phyloP scores from a whole-genome alignment of 2,888 invertebrate genomes.

The Leptopilina myrica region DNA sequence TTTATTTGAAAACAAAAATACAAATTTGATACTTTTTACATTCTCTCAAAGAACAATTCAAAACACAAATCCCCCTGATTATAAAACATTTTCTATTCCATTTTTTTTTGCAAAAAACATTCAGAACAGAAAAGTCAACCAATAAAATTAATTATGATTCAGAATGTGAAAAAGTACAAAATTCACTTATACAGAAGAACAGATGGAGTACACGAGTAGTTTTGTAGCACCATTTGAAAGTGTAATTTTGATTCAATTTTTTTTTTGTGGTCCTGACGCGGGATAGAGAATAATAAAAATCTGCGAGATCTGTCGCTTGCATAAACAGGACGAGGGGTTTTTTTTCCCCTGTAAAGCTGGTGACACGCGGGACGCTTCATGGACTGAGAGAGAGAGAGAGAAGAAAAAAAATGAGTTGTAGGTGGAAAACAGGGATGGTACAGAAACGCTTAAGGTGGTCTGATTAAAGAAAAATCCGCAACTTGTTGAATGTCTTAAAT shows the following conservation, averaged over 20 bases:
- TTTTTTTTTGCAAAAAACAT: too few species aligned
- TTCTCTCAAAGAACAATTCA: too few species aligned
- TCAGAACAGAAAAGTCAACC: neutral
- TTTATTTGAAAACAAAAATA: too few species aligned
- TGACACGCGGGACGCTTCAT: conserved; percentile 17
- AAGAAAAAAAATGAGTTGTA: neutral
- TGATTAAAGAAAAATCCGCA: conserved; percentile 74
- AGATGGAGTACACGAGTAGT: conserved; percentile 4
- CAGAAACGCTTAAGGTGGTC: conserved; percentile 35
- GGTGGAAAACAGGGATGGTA: neutral
- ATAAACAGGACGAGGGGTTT: conserved; percentile 4
- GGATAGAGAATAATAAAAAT: conserved; percentile 2
- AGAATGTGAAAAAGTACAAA: conserved; percentile 7
- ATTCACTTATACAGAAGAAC: conserved; percentile 9
- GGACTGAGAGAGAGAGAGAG: neutral
- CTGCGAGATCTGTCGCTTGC: conserved; percentile 6
- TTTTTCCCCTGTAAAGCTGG: neutral
- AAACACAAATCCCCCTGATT: too few species aligned
- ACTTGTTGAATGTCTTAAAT: conserved; percentile 76
- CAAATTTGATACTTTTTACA: too few species aligned
- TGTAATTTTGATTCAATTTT: conserved; percentile 8
- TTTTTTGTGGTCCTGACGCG: neutral
- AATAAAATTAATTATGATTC: conserved; percentile 10
- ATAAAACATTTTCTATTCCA: too few species aligned
- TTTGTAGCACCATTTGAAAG: conserved; percentile 2